Evolutionary conservation across 1,140 invertebrate genomes (phyloP).

Genomic region (Neodiprion fabricii): DNA sequence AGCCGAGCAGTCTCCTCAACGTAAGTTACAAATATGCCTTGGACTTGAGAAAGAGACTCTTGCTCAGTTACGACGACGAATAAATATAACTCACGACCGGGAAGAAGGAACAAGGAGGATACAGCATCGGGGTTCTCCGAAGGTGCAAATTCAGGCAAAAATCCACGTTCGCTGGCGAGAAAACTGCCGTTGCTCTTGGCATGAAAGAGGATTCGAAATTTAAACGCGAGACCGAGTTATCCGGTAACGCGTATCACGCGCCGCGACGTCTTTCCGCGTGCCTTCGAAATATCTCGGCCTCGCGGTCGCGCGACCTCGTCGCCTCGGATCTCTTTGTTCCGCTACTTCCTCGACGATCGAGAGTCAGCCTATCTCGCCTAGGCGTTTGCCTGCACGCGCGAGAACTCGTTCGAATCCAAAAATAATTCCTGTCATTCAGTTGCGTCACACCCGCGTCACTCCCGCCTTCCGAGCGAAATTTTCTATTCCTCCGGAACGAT

Average conservation of each 20-base stretch:
- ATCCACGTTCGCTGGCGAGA: too few species aligned
- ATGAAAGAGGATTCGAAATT: neutral
- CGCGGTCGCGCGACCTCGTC: neutral
- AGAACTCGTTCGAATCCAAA: conserved; percentile 1
- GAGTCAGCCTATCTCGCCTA: neutral
- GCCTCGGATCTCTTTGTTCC: neutral
- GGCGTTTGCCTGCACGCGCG: neutral
- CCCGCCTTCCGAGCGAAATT: neutral
- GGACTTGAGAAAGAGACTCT: neutral
- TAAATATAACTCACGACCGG: neutral
- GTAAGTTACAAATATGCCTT: too few species aligned
- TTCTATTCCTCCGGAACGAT: neutral
- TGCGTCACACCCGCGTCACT: neutral
- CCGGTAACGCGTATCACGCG: neutral
- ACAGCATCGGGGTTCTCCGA: too few species aligned
- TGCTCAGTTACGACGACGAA: neutral
- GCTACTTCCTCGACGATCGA: neutral
- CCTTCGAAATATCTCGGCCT: neutral
- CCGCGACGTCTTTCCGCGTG: conserved; percentile 6
- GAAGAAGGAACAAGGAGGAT: neutral
- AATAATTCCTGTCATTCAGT: neutral
- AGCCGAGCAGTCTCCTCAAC: too few species aligned
- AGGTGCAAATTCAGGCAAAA: too few species aligned
- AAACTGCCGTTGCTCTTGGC: too few species aligned
- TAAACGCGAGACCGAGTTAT: neutral